phyloP scores from a whole-genome alignment of 2,113 vertebrate genomes.

The Triplophysa dalaica region DNA sequence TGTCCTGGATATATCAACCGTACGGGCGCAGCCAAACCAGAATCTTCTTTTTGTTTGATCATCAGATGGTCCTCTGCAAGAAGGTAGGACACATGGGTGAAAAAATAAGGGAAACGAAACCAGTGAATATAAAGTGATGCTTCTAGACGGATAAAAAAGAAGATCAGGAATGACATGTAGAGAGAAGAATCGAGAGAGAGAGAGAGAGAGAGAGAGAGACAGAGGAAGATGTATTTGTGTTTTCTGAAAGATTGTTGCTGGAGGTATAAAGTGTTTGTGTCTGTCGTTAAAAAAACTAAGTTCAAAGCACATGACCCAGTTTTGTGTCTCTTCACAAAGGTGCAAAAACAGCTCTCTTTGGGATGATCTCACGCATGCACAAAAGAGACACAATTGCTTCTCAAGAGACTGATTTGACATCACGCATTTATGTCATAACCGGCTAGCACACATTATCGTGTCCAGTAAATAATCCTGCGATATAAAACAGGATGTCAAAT shows the following conservation, averaged over 20 bases:
- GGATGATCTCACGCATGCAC: not conserved
- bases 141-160: not conserved
- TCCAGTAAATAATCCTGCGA: no score
- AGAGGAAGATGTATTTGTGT: not conserved
- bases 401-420: not conserved
- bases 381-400: not conserved
- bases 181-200: not conserved
- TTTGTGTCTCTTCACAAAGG: slow-evolving; percentile 9
- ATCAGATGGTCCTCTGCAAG: slow-evolving; percentile 99
- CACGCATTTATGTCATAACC: not conserved
- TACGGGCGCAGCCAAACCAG: slow-evolving; percentile 97
- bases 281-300: slow-evolving; percentile 17
- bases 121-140: not conserved
- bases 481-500: no score
- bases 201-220: not conserved
- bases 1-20: slow-evolving; percentile 99
- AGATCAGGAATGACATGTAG: no score
- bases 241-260: not conserved
- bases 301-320: slow-evolving; percentile 5
- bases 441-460: not conserved
- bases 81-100: slow-evolving; percentile 76
- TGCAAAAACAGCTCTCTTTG: slow-evolving; percentile 3
- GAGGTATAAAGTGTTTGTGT: slow-evolving; percentile 2
- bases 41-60: slow-evolving; percentile 98
- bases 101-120: not conserved